A percentile compares a stretch with the other conserved stretches of the same genome.
These are phyloP conservation scores for Stichopus horrens DNA, from an alignment of 53 echinoderm and acorn worm genomes.

Conservation along the genomic window DNA sequence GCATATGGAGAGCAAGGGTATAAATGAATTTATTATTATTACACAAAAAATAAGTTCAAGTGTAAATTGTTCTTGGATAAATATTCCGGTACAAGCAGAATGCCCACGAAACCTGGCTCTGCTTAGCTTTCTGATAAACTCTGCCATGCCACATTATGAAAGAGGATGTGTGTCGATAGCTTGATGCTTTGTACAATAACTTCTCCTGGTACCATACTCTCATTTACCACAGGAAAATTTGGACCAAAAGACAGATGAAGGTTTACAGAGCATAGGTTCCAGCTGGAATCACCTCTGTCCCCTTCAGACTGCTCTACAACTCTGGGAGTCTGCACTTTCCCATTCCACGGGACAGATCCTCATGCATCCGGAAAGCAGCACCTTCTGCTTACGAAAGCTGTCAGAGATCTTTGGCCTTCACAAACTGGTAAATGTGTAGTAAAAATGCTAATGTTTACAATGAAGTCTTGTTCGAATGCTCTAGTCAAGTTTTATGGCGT, in stretches of 20 bases:
- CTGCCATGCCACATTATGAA: neutral
- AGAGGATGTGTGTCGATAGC: neutral
- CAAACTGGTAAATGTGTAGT: slow-evolving; percentile 1
- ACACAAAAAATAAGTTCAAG: too few relatives aligned
- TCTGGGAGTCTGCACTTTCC: slow-evolving; percentile 11
- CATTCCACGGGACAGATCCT: neutral
- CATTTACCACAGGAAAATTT: neutral
- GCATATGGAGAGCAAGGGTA: too few relatives aligned
- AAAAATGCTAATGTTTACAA: too few relatives aligned
- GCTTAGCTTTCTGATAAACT: too few relatives aligned
- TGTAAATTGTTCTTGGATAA: too few relatives aligned
- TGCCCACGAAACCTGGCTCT: neutral
- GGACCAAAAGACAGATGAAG: slow-evolving; percentile 10
- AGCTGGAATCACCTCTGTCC: slow-evolving; percentile 31
- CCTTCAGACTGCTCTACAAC: slow-evolving; percentile 6
- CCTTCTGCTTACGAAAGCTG: slow-evolving; percentile 14
- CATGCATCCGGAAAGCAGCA: neutral
- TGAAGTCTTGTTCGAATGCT: too few relatives aligned
- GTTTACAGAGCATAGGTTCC: neutral
- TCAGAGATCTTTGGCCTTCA: slow-evolving; percentile 36
- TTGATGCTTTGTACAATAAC: neutral
- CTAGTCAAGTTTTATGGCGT: too few relatives aligned
- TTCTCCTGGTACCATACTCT: neutral
- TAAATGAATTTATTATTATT: too few relatives aligned
- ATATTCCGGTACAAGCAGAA: neutral